Conservation (phyloP, 2,113 vertebrate genomes). For the Coptodon rendalli region DNA sequence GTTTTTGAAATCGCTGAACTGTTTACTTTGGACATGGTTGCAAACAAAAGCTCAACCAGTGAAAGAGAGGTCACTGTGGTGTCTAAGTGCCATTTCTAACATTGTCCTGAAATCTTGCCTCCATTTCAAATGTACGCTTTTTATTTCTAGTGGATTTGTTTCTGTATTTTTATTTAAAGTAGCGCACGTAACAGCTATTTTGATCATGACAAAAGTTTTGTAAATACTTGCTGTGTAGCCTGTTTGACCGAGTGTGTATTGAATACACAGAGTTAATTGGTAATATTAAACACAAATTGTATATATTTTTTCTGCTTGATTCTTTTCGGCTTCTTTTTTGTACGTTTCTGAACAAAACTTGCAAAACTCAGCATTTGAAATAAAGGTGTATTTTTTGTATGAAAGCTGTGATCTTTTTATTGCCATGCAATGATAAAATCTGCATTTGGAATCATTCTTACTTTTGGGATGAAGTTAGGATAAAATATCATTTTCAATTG, state of each 20-base stretch:
- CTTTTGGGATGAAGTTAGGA: background rate
- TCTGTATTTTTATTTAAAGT: background rate
- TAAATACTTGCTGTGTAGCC: slow-evolving; percentile 57
- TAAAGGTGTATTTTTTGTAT: slow-evolving; percentile 53
- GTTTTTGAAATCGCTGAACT: slow-evolving; percentile 37
- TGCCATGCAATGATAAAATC: background rate
- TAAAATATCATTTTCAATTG: background rate
- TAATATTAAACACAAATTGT: slow-evolving; percentile 19
- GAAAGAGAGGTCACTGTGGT: slow-evolving; percentile 29
- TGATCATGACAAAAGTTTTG: slow-evolving; percentile 40
- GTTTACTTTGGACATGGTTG: slow-evolving; percentile 38
- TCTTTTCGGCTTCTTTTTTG: slow-evolving; percentile 5
- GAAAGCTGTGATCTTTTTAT: background rate
- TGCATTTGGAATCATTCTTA: background rate
- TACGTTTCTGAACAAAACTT: background rate
- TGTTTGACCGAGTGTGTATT: slow-evolving; percentile 46
- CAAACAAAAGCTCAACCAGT: background rate
- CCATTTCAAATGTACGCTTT: background rate
- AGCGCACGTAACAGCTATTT: background rate
- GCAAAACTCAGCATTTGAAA: slow-evolving; percentile 23
- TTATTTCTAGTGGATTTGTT: background rate
- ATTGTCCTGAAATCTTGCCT: background rate
- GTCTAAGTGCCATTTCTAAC: slow-evolving; percentile 41
- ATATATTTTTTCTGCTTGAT: slow-evolving; percentile 1
- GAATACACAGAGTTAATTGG: slow-evolving; percentile 45